These are phyloP conservation scores for Tribolium castaneum DNA, from an alignment of 1,140 invertebrate genomes.

Conservation along the genomic window DNA sequence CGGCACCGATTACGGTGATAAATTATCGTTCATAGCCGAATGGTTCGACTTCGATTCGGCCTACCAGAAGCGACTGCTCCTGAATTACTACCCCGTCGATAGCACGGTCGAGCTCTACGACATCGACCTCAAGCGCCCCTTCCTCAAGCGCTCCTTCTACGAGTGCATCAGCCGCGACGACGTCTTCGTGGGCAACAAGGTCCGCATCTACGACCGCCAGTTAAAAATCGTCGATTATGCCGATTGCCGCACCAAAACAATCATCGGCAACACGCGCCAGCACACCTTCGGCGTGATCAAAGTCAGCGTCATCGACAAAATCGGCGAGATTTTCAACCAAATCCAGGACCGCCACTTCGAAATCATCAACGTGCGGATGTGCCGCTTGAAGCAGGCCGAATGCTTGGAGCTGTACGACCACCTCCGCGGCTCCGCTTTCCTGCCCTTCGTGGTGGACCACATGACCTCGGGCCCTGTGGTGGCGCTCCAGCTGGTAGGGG, in stretches of 20 bases:
- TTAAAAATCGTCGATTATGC: constrained; percentile 76
- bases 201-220: constrained; percentile 76
- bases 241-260: constrained; percentile 69
- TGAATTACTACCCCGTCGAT: constrained; percentile 76
- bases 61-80: constrained; percentile 72
- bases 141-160: constrained; percentile 73
- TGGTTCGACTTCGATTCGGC: constrained; percentile 77
- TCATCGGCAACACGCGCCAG: constrained; percentile 65
- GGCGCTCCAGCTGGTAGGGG: constrained; percentile 74
- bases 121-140: constrained; percentile 71
- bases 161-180: constrained; percentile 70
- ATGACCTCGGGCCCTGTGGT: constrained; percentile 75
- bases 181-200: constrained; percentile 76
- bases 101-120: constrained; percentile 79
- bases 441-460: constrained; percentile 66
- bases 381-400: constrained; percentile 68
- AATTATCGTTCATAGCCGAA: constrained; percentile 66
- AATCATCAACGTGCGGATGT: constrained; percentile 75
- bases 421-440: constrained; percentile 61
- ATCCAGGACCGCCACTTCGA: constrained; percentile 64
- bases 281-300: constrained; percentile 77
- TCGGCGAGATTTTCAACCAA: constrained; percentile 73
- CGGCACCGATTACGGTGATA: constrained; percentile 58
- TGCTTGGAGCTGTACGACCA: constrained; percentile 70
- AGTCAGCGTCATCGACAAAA: constrained; percentile 70